Percentiles rank a stretch among this genome's conserved stretches.
phyloP scores from a whole-genome alignment of 2,113 vertebrate species.

The Opisthocomus hoazin region DNA sequence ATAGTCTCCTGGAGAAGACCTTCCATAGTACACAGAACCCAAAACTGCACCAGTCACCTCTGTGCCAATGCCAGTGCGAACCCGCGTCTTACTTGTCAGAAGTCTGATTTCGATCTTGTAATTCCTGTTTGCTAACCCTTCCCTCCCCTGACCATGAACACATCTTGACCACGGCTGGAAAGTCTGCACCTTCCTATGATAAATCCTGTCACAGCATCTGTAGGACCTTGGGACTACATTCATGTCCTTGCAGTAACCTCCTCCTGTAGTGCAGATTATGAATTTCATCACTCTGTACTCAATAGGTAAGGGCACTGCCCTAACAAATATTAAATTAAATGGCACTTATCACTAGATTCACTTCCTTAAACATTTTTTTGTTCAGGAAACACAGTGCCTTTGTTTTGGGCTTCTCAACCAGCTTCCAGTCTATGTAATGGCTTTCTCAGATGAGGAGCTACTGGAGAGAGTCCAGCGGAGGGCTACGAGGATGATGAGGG shows the following conservation, averaged over 20 bases:
- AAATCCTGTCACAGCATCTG: background rate
- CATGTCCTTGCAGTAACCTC: background rate
- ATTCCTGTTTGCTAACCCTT: background rate
- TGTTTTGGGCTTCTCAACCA: background rate
- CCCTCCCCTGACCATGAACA: background rate
- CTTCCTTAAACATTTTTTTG: background rate
- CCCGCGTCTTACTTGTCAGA: background rate
- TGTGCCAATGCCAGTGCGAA: background rate
- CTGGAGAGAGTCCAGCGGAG: no score
- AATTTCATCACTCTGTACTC: background rate
- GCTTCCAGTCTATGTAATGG: background rate
- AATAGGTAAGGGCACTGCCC: background rate
- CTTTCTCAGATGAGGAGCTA: no score
- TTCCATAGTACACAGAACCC: background rate
- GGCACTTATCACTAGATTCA: background rate
- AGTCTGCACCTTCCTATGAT: background rate
- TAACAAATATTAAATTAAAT: background rate
- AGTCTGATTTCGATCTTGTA: background rate
- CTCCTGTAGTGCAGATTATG: background rate
- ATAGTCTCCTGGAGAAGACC: background rate
- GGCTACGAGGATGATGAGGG: no score
- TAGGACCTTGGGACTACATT: background rate
- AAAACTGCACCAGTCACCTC: background rate
- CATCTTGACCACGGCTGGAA: background rate
- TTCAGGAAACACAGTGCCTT: background rate